Base-by-base conservation (phyloP, 1,140 invertebrate genomes). In the Lerema accius region DNA sequence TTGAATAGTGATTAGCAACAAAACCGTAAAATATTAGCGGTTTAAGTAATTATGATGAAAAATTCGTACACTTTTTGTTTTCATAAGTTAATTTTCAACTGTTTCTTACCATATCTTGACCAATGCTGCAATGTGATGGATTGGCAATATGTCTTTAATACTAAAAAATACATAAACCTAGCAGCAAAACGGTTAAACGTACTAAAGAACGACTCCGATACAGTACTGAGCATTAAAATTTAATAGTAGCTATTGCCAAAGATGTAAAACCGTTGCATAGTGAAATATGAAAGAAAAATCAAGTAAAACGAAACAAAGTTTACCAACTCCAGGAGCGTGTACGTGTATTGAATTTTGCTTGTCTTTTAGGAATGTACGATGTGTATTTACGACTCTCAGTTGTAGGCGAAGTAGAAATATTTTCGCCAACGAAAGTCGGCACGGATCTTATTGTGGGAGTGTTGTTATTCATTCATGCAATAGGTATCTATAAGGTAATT, bases 291-390 rank as follows among this genome's bases (percentile, higher is more conserved):
- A 23, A 28, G 23, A 26, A 23, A 48, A 48, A 48, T 48, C 45
- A 28, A 48, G 19, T 48, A 14, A 48, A 48, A 48, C 43, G 19
- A 28, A 48, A 48, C 23, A 48, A 48, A 48, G 45, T 48, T 48
- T 48, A 26, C n/a, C n/a, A 28, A 48, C 19, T 48, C 16, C 19
- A 48, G 23, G 5, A 48, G 45, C 45, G 17, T 45, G n/a, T 26
- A 48, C 45, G 45, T 48, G 45, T 48, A 48, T 28, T 26, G 45
- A 48, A 48, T 48, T 46, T 23, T 48, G 45, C 23, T 26, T 48
- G 40, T 16, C 40, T 16, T 42, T 14, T n/a, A 45, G 16, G 45
- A 48, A 26, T 28, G 3, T 11, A 48, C 11, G 19, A 48, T 48
- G 23, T 48, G 23, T 48, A 48, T 48, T 48, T 48, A 48, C 45